phyloP scores from a whole-genome alignment of 2,888 invertebrate genomes.

The Epistrophe eligans region DNA sequence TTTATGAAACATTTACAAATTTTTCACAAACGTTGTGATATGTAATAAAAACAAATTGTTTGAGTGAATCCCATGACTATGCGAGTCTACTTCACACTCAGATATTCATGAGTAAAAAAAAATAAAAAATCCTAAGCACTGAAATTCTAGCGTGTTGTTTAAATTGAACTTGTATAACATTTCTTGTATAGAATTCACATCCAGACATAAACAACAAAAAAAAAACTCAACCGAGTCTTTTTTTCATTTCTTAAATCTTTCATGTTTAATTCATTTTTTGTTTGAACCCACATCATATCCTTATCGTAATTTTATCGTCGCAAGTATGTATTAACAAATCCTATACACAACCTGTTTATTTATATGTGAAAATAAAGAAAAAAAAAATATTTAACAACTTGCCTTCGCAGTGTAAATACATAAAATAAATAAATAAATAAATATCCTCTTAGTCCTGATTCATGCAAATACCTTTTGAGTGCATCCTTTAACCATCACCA shows the following conservation, averaged over 20 bases:
- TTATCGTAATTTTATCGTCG: neutral
- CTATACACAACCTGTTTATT: constrained; percentile 34
- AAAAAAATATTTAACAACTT: constrained; percentile 45
- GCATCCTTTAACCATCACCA: constrained; percentile 17
- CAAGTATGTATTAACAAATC: neutral
- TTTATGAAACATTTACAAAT: no score
- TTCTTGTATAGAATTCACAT: no score
- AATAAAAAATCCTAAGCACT: no score
- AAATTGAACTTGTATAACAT: no score
- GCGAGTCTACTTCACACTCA: no score
- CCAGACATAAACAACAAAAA: no score
- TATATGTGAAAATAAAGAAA: neutral
- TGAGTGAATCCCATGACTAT: no score
- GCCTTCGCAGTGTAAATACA: constrained; percentile 3
- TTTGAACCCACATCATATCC: neutral
- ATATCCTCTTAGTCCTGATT: constrained; percentile 44
- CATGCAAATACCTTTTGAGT: constrained; percentile 41
- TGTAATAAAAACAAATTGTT: no score
- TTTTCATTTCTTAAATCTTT: neutral
- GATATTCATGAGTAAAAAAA: no score
- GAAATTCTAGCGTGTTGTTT: no score
- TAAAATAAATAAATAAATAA: constrained; percentile 31
- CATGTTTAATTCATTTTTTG: neutral
- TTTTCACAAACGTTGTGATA: no score
- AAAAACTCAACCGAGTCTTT: no score